Base-by-base conservation (phyloP, 1,140 invertebrate genomes). In the Plutomurus gul region DNA sequence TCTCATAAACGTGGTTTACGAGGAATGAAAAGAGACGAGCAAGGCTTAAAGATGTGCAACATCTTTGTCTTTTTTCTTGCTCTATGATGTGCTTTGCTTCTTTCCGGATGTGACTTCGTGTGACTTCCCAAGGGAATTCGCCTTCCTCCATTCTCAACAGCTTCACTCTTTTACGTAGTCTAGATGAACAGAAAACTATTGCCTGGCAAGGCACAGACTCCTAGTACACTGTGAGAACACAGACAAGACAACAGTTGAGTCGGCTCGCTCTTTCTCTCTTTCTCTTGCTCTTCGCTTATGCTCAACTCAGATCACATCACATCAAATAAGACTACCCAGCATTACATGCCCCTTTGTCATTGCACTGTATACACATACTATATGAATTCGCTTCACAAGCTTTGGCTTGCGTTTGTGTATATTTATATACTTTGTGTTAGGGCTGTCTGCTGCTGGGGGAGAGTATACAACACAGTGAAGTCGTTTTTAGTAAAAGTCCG, bases 71-170 rank as follows among this genome's bases (percentile, higher is more conserved):
- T 78, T 78, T 49, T 47, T 75, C 46, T 46, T 49, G 36, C 27
- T 47, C 73, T 36, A 40, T 75, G 40, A 40, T 39, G 27, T 36
- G 73, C 30, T 43, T 75, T 47, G 73, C 33, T n/a, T 77, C 39
- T 77, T 77, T 47, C 56, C 75, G 75, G 75, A 77, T 77, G 75
- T 77, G 75, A 77, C 51, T 77, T 77, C 39, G 60, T 71, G 75
- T 77, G 60, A 76, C 74, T 76, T 76, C 74, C 74, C 74, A 11
- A 33, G 74, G 30, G 49, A 37, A 76, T 46, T 76, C 74, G 39
- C 74, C 49, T 49, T 60, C 74, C 74, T 51, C 73, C 43, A 47
- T 72, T 72, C 40, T 72, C 70, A 40, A 72, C 70, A 40, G 56
- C 56, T 72, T 72, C 73, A 49, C 73, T 75, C 73, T 47, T 51